Evolutionary conservation across 2,797 vertebrate species (phyloP), one percentile per base, ranked within the genome.

Genomic region (Gadopsis bispinosus): DNA sequence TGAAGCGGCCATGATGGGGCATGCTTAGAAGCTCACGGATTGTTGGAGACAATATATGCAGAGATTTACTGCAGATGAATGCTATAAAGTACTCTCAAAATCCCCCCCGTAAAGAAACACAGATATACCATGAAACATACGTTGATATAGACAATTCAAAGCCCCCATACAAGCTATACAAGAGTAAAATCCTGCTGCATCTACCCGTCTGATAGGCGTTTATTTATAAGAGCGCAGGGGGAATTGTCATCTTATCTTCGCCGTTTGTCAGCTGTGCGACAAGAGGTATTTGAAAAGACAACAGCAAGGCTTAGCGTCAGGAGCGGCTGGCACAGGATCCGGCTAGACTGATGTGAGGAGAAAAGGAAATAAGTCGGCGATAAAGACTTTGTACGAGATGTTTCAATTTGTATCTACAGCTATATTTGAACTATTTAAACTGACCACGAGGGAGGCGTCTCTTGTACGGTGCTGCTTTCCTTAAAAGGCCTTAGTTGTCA

Each of bases 201-300:
- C 87, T 83, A 63, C 69, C 65, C 69, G 41, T 82, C 89, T 86
- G 85, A 93, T 92, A 81, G 79, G 72, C 87, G 91, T 94, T 94
- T 95, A 95, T 96, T 95, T 95, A 94, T 95, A 95, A 94, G 94
- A 91, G 88, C 81, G 73, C 83, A 53, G 53, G 61, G 89, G 94
- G 92, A 94, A 94, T 95, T 94, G 93, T 94, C 93, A 93, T 95
- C 93, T 95, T 95, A 95, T 95, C 94, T 94, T 87, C 87, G 89
- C 88, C 91, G 91, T 94, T 95, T 94, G 94, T 95, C 94, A 93
- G 89, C 92, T 91, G 88, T 37, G 82, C 61, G 84, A 95, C 91
- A 91, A 93, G 92, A 91, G 91, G 88, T 90, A 92, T 95, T 94
- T 95, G 88, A 95, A 95, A 94, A 93, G 91, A 94, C 93, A 94